These are phyloP conservation scores for Drosophila vallismaia DNA, from an alignment of 2,888 invertebrate genomes.

Conservation along the genomic window DNA sequence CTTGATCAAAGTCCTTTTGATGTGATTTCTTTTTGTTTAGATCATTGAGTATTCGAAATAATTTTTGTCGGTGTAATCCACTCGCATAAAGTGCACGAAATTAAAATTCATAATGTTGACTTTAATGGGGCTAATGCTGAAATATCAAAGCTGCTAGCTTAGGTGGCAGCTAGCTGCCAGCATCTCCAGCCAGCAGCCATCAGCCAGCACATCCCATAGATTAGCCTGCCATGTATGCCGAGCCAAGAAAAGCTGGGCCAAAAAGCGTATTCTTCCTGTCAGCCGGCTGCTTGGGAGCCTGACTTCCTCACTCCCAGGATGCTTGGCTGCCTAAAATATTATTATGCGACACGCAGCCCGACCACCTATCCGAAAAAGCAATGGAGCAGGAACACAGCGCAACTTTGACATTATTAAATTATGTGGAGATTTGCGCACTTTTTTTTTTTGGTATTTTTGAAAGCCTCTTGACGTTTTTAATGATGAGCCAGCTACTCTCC, in stretches of 20 bases:
- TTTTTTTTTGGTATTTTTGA: slow-evolving; percentile 41
- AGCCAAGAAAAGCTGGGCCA: slow-evolving; percentile 43
- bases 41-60: not conserved
- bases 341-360: slow-evolving; percentile 72
- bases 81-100: slow-evolving; percentile 53
- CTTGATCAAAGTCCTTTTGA: not conserved
- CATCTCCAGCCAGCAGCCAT: slow-evolving; percentile 17
- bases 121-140: slow-evolving; percentile 64
- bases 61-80: slow-evolving; percentile 23
- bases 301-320: slow-evolving; percentile 6
- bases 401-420: slow-evolving; percentile 75
- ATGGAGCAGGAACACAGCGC: slow-evolving; percentile 27
- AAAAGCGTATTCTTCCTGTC: slow-evolving; percentile 45
- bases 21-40: not conserved
- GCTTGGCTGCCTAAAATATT: slow-evolving; percentile 46
- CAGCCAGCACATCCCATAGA: slow-evolving; percentile 56
- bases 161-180: slow-evolving; percentile 37
- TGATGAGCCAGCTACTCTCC: slow-evolving; percentile 56
- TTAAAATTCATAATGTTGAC: slow-evolving; percentile 74
- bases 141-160: slow-evolving; percentile 65
- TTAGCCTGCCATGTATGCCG: slow-evolving; percentile 55
- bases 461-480: slow-evolving; percentile 74
- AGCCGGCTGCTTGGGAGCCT: slow-evolving; percentile 29
- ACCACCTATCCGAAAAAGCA: slow-evolving; percentile 35
- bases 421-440: slow-evolving; percentile 75